phyloP scores from a whole-genome alignment of 2,888 invertebrate genomes.

The Patella ulyssiponensis region DNA sequence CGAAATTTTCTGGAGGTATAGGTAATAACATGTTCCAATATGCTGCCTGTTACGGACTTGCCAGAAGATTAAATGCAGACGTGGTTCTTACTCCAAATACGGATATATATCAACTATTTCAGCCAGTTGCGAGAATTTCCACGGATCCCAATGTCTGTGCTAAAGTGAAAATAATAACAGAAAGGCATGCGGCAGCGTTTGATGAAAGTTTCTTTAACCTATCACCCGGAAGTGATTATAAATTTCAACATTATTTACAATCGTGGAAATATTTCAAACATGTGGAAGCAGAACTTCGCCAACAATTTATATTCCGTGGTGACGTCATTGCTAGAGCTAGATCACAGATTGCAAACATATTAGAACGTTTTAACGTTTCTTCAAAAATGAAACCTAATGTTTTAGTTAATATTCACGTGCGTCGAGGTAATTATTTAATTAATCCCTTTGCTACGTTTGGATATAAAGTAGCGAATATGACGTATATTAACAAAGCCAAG shows the following conservation, averaged over 20 bases:
- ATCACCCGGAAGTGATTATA: background rate
- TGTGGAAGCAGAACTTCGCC: conserved; percentile 2
- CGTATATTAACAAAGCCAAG: conserved; percentile 15
- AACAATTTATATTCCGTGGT: conserved; percentile 21
- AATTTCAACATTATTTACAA: conserved; percentile 12
- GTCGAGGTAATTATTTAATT: conserved; percentile 13
- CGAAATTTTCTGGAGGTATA: conserved; percentile 5
- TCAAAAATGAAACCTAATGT: background rate
- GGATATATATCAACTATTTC: conserved; percentile 13
- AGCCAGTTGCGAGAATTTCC: background rate
- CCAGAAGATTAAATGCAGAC: background rate
- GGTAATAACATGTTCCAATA: conserved; percentile 20
- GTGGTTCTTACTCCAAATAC: background rate
- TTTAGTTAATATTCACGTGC: conserved; percentile 20
- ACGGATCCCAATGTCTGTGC: conserved; percentile 8
- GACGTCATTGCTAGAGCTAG: conserved; percentile 10
- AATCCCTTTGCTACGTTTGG: conserved; percentile 3
- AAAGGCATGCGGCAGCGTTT: conserved; percentile 4
- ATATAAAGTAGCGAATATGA: conserved; percentile 14
- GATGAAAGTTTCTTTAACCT: conserved; percentile 14
- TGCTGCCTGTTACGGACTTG: conserved; percentile 10
- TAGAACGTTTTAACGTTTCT: background rate
- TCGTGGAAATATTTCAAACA: conserved; percentile 21
- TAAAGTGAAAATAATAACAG: conserved; percentile 6
- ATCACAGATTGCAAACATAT: background rate